Evolutionary conservation across 2,888 invertebrate species (phyloP), one percentile per base, ranked within the genome.

Genomic region (Agonopterix heracliana): DNA sequence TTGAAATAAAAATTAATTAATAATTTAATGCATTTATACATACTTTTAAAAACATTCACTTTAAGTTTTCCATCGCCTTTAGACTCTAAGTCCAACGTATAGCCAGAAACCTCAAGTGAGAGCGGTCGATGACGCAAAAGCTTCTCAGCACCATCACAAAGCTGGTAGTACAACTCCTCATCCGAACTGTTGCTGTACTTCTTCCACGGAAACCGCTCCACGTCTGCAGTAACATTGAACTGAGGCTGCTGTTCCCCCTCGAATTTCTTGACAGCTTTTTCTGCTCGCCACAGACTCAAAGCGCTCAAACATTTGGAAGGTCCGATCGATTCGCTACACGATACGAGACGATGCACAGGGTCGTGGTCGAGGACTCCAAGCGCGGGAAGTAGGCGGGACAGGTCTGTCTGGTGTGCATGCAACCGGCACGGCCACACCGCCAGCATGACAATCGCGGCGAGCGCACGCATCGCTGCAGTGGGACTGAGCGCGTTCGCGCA

Each of bases 261-360:
- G 47, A 68, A 61, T 2, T 59, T 48, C 38, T 63, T 51, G 47
- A 75, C 46, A 1, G 83, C 82, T 17, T 71, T 71, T 61, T 80
- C 72, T 34, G 91, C 84, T 43, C 90, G 88, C 79, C 90, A 90
- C 13, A 88, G 69, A 44, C 90, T 81, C 49, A 90, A 86, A n/a
- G 91, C 81, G 65, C 89, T 89, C 45, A 91, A 66, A 68, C 92
- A 92, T 71, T 90, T 89, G 50, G 86, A 53, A 5, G 89, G 72
- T 44, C 89, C 90, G 46, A 87, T 66, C n/a, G 64, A 57, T 51
- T 64, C 62, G 9, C 72, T 59, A 62, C 88, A 87, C 44, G 65
- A 54, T 34, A 75, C 47, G 43, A 79, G 57, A 45, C 63, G 63
- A 46, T 61, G 58, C 13, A 72, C 52, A 4, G 64, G 56, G 26